These are phyloP conservation scores for Eupeodes luniger DNA, from an alignment of 2,888 invertebrate species.

Conservation along the genomic window DNA sequence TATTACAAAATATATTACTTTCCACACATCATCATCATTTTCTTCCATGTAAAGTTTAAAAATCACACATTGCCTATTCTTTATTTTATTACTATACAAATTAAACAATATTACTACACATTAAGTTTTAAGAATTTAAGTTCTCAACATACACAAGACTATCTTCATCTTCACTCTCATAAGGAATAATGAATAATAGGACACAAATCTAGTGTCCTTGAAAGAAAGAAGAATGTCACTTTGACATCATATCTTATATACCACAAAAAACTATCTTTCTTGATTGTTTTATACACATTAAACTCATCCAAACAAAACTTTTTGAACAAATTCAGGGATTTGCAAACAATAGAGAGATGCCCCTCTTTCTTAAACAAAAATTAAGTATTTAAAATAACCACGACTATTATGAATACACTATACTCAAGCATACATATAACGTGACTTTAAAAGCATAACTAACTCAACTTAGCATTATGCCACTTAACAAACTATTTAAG, in stretches of 20 bases:
- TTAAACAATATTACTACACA: neutral
- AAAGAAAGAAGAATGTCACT: neutral
- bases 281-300: constrained; percentile 3
- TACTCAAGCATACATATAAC: constrained; percentile 44
- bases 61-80: too few species aligned
- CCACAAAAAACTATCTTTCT: constrained; percentile 18
- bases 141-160: too few species aligned
- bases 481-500: constrained; percentile 48
- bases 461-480: constrained; percentile 56
- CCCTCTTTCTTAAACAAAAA: constrained; percentile 16
- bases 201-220: neutral
- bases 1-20: too few species aligned
- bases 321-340: constrained; percentile 61
- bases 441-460: constrained; percentile 56
- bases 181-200: neutral
- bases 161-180: neutral
- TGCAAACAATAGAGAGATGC: constrained; percentile 50
- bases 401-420: neutral
- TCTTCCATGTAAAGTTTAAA: too few species aligned
- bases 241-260: constrained; percentile 31
- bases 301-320: constrained; percentile 36
- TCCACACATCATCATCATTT: too few species aligned
- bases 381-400: constrained; percentile 9
- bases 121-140: neutral
- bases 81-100: neutral